phyloP scores from a whole-genome alignment of 2,113 vertebrate species.

The Rhinolophus ferrumequinum region DNA sequence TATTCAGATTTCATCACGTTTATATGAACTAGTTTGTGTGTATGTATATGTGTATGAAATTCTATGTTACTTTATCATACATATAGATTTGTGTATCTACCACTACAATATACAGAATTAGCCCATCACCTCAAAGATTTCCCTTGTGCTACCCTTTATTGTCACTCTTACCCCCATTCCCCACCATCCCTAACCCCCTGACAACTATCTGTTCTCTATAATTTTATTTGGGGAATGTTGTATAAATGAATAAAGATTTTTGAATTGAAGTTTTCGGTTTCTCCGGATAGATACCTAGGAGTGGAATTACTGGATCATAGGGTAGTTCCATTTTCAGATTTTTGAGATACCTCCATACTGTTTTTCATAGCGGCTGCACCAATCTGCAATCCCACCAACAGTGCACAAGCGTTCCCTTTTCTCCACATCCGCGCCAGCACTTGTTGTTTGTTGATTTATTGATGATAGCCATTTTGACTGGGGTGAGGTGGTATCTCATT shows the following conservation, averaged over 20 bases:
- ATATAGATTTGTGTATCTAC: neutral
- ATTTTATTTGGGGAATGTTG: neutral
- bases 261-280: no score
- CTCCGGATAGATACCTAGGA: no score
- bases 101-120: neutral
- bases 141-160: neutral
- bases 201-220: neutral
- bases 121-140: neutral
- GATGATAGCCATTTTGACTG: no score
- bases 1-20: neutral
- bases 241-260: neutral
- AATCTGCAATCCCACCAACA: no score
- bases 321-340: no score
- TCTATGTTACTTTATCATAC: neutral
- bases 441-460: no score
- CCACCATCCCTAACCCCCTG: neutral
- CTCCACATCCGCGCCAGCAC: no score
- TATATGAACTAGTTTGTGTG: neutral
- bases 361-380: no score
- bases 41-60: neutral
- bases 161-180: neutral
- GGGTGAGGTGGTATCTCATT: no score
- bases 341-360: no score
- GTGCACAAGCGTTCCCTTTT: no score
- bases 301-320: no score